phyloP scores from a whole-genome alignment of 2,888 invertebrate species.

The Drosophila tripunctata region DNA sequence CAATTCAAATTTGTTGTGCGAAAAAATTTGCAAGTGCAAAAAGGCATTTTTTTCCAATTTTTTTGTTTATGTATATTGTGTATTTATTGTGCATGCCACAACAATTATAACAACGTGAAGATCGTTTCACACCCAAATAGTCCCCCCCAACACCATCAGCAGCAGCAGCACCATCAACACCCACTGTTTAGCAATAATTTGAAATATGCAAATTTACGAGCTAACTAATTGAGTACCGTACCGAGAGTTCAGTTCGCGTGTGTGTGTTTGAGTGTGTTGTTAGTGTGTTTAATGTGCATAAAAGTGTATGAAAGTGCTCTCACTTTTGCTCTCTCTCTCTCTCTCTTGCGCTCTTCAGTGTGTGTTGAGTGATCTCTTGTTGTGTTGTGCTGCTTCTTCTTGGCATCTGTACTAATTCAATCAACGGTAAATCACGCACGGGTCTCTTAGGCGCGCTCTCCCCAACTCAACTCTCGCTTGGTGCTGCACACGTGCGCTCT shows the following conservation, averaged over 20 bases:
- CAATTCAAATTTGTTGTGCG: constrained; percentile 39
- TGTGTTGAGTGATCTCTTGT: constrained; percentile 55
- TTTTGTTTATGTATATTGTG: constrained; percentile 20
- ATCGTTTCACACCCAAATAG: no score
- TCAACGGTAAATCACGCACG: constrained; percentile 64
- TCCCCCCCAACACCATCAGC: constrained; percentile 11
- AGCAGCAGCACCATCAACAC: not conserved
- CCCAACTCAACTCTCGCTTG: no score
- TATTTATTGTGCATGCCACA: constrained; percentile 37
- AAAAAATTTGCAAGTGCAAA: constrained; percentile 35
- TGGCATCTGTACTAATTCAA: constrained; percentile 59
- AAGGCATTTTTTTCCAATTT: constrained; percentile 56
- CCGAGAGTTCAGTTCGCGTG: constrained; percentile 50
- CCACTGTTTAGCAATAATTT: constrained; percentile 46
- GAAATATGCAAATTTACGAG: constrained; percentile 78
- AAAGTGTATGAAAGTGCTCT: not conserved
- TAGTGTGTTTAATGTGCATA: constrained; percentile 51
- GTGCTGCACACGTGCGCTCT: no score
- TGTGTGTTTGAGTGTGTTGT: constrained; percentile 47
- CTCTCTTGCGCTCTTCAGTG: not conserved
- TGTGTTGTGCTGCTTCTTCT: constrained; percentile 34
- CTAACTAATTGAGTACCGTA: constrained; percentile 79
- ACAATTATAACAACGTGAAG: constrained; percentile 23
- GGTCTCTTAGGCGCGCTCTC: constrained; percentile 32
- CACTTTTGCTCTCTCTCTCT: constrained; percentile 5